Base-by-base conservation (phyloP, 2,113 vertebrate species). In the Caretta caretta region DNA sequence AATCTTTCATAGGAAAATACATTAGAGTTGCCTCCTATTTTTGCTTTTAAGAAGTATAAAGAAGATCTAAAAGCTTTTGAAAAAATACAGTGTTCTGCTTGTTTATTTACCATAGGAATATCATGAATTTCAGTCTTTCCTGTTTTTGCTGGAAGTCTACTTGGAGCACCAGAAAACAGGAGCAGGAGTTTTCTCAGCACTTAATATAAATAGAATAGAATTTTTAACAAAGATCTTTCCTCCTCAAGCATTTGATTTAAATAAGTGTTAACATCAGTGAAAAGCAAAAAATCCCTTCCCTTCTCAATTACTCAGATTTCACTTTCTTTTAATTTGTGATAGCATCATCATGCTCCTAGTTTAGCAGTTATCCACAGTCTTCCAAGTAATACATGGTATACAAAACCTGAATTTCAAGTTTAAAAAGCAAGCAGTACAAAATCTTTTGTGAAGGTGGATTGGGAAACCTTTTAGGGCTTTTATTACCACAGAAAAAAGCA, bases 341-440 rank as follows among this genome's bases (percentile, higher is more conserved):
- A 10, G n/a, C 56, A 87, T 53, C 1, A 78, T 11, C n/a, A 29
- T 1, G 2, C 31, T 69, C 38, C 35, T 79, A 80, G 9, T 12
- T 94, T 93, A 87, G 12, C 35, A 83, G 10, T 62, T 90, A 31
- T 72, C 53, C 65, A 69, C 31, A 38, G n/a, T 72, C 35, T 72
- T 72, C 65, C 24, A 76, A 72, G 2, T 62, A 35, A 53, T 31
- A 69, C 1, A 76, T 83, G 31, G 81, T 5, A 5, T 5, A 35
- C 20, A 13, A 93, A 87, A 87, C 76, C 29, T 86, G 31, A 80
- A 35, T 24, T 11, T 84, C 81, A 62, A 19, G 54, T 2, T 72
- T 38, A 72, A 72, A 92, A 96, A 93, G 65, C 46, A 94, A 84
- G n/a, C 59, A 84, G 10, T 6, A 84, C 13, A 86, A 29, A 93